Percentiles rank a stretch among this genome's conserved stretches.
phyloP scores from a whole-genome alignment of 1,140 invertebrate genomes.

The Drosophila sucinea region DNA sequence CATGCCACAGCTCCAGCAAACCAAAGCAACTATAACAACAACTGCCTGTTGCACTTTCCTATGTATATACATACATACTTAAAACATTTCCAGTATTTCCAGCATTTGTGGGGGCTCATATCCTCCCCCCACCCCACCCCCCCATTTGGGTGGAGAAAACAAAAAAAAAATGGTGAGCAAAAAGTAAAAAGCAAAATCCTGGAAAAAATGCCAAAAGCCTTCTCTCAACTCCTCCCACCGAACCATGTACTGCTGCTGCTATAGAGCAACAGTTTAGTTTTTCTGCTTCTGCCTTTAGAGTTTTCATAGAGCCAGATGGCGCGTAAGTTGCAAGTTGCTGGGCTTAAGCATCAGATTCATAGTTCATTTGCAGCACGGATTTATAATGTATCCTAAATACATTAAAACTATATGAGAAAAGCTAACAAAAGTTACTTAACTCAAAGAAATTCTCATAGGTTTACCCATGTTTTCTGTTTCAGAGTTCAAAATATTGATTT shows the following conservation, averaged over 20 bases:
- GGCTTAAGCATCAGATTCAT: neutral
- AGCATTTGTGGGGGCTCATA: conserved; percentile 36
- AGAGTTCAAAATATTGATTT: no score
- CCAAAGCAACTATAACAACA: conserved; percentile 53
- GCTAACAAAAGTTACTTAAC: no score
- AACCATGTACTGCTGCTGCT: neutral
- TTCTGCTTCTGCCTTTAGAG: conserved; percentile 40
- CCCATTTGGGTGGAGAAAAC: conserved; percentile 26
- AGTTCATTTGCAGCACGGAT: conserved; percentile 2
- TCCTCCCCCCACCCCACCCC: no score
- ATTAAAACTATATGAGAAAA: neutral
- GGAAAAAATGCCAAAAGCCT: conserved; percentile 51
- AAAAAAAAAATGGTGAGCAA: conserved; percentile 49
- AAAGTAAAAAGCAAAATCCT: conserved; percentile 51
- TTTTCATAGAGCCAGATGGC: conserved; percentile 25
- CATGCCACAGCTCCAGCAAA: neutral
- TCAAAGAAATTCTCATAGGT: no score
- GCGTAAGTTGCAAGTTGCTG: conserved; percentile 6
- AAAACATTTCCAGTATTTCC: conserved; percentile 45
- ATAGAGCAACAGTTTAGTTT: conserved; percentile 74
- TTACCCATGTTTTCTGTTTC: no score
- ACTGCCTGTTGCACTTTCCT: conserved; percentile 77
- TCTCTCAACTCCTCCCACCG: conserved; percentile 41
- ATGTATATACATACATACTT: conserved; percentile 41
- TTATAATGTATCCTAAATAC: conserved; percentile 4